Conservation (phyloP, 2,113 vertebrate genomes). For the Perca schrenkii region DNA sequence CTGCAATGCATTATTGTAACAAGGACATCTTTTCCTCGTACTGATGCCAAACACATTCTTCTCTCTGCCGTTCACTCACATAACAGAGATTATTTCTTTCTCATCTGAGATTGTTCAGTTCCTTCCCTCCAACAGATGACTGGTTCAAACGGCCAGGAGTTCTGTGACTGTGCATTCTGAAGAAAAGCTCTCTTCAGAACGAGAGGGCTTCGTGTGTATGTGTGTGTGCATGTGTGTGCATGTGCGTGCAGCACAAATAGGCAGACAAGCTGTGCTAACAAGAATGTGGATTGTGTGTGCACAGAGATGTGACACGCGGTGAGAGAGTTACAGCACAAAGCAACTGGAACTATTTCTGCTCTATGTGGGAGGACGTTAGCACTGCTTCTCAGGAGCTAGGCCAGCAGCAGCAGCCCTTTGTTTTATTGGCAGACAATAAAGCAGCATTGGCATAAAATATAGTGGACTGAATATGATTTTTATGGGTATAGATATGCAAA, state of each 20-base stretch:
- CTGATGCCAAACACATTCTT: constrained; percentile 14
- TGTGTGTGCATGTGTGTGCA: constrained; percentile 1
- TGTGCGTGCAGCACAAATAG: constrained; percentile 54
- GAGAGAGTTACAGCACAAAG: constrained; percentile 64
- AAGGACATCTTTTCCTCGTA: background rate
- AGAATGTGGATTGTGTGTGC: constrained; percentile 59
- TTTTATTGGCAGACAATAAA: constrained; percentile 66
- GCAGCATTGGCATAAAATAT: constrained; percentile 33
- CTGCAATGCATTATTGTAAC: background rate
- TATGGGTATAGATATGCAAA: constrained; percentile 55
- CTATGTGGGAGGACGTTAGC: constrained; percentile 75
- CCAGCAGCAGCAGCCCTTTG: constrained; percentile 63
- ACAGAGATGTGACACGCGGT: constrained; percentile 58
- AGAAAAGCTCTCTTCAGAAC: too few relatives aligned
- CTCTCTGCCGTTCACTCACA: constrained; percentile 33
- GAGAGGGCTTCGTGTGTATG: background rate
- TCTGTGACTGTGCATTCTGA: constrained; percentile 35
- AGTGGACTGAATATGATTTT: constrained; percentile 45
- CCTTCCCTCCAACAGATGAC: constrained; percentile 64
- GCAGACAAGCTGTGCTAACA: constrained; percentile 75
- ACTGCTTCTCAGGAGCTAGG: constrained; percentile 67
- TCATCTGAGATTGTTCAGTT: constrained; percentile 46
- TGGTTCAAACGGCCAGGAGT: constrained; percentile 74
- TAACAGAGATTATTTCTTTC: constrained; percentile 16
- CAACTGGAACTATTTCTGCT: constrained; percentile 80